These are phyloP conservation scores for Holacanthus passer DNA, from an alignment of 2,113 vertebrate genomes.

Conservation along the genomic window DNA sequence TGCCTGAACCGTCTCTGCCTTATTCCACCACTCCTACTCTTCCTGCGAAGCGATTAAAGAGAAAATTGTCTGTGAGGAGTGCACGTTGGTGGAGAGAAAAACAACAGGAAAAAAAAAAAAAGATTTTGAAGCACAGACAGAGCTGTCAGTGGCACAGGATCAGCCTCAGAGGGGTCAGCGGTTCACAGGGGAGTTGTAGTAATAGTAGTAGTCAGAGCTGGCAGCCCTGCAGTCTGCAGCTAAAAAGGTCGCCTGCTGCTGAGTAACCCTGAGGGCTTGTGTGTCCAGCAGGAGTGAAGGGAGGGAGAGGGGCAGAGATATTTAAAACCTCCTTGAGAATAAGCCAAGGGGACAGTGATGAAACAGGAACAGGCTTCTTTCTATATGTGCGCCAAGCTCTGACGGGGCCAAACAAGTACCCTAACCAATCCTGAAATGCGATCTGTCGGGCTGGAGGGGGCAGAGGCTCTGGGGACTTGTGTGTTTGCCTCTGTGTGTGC, in stretches of 20 bases:
- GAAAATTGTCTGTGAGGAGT: neutral
- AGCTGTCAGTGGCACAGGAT: slow-evolving; percentile 21
- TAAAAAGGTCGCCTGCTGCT: slow-evolving; percentile 66
- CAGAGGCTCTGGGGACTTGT: slow-evolving; percentile 40
- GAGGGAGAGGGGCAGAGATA: slow-evolving; percentile 30
- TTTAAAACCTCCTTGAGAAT: slow-evolving; percentile 50
- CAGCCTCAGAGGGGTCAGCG: slow-evolving; percentile 34
- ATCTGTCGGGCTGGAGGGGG: slow-evolving; percentile 52
- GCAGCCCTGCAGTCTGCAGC: slow-evolving; percentile 35
- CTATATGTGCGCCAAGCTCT: slow-evolving; percentile 55
- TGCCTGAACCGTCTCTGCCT: neutral
- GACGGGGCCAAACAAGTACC: slow-evolving; percentile 55
- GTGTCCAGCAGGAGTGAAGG: slow-evolving; percentile 24
- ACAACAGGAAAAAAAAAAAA: neutral
- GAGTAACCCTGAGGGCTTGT: slow-evolving; percentile 71
- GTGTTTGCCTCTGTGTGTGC: slow-evolving; percentile 55
- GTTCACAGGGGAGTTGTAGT: slow-evolving; percentile 23
- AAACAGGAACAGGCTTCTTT: slow-evolving; percentile 51
- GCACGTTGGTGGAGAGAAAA: neutral
- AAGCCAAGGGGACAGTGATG: slow-evolving; percentile 47
- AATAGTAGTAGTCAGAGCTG: slow-evolving; percentile 15
- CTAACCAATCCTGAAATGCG: slow-evolving; percentile 62
- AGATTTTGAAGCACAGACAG: slow-evolving; percentile 5
- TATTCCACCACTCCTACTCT: slow-evolving; percentile 24
- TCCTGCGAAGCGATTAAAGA: slow-evolving; percentile 17